These are phyloP conservation scores for Chrysocyon brachyurus DNA, from an alignment of 2,797 vertebrate genomes.

Conservation along the genomic window DNA sequence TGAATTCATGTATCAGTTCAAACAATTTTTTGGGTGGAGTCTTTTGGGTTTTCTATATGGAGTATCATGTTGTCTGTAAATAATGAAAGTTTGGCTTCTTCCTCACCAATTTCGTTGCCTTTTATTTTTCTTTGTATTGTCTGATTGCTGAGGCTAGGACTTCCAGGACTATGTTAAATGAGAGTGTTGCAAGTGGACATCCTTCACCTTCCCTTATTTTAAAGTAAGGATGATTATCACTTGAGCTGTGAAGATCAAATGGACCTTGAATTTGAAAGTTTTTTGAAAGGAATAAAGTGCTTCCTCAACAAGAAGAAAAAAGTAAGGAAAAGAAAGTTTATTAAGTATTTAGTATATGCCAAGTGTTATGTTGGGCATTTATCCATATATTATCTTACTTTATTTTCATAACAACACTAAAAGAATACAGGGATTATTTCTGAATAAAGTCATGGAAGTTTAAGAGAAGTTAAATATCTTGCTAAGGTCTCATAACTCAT, in stretches of 20 bases:
- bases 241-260: background rate
- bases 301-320: background rate
- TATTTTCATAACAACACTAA: constrained; percentile 2
- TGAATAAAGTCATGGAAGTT: background rate
- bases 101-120: no score
- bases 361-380: background rate
- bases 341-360: background rate
- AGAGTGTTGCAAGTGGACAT: background rate
- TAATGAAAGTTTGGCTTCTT: no score
- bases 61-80: no score
- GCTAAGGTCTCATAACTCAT: background rate
- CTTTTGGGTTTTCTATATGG: no score
- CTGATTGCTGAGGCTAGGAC: background rate
- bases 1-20: no score
- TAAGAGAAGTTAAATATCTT: background rate
- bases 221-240: background rate
- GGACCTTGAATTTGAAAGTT: background rate
- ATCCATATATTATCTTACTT: background rate
- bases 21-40: no score
- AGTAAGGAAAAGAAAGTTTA: background rate
- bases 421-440: background rate
- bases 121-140: no score
- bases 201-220: background rate
- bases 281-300: constrained; percentile 12
- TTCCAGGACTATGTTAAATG: background rate